These are phyloP conservation scores for Smithornis capensis DNA, from an alignment of 2,113 vertebrate genomes.

Conservation along the genomic window DNA sequence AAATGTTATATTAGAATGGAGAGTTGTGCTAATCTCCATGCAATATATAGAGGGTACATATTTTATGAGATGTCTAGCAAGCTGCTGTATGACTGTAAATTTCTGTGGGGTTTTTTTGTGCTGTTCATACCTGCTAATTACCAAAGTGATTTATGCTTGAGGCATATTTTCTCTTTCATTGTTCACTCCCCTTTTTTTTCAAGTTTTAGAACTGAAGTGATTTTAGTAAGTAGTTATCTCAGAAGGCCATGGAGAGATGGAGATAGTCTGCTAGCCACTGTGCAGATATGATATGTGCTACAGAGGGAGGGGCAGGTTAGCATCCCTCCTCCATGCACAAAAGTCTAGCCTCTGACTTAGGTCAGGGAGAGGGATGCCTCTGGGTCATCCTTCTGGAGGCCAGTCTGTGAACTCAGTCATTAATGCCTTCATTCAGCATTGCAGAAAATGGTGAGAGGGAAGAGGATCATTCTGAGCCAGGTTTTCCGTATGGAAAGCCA, in stretches of 20 bases:
- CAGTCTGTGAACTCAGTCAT: background rate
- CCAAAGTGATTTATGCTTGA: background rate
- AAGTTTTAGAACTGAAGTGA: background rate
- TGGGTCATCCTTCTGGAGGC: background rate
- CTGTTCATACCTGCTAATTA: background rate
- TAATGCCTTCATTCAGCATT: background rate
- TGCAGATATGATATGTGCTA: background rate
- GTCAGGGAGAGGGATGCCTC: background rate
- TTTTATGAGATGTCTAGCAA: background rate
- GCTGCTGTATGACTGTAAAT: background rate
- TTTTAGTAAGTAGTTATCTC: background rate
- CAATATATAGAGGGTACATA: background rate
- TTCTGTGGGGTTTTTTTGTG: background rate
- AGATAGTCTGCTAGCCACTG: background rate
- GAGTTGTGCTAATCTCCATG: background rate
- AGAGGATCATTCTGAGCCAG: background rate
- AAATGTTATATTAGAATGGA: background rate
- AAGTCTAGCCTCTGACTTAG: background rate
- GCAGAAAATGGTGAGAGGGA: background rate
- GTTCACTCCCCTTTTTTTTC: background rate
- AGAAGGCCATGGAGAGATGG: background rate
- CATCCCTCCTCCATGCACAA: fast-evolving
- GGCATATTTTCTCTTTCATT: background rate
- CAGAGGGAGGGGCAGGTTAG: fast-evolving
- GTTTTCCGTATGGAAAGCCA: background rate